Conservation (phyloP, 2,888 invertebrate species). For the Platycnemis pennipes region DNA sequence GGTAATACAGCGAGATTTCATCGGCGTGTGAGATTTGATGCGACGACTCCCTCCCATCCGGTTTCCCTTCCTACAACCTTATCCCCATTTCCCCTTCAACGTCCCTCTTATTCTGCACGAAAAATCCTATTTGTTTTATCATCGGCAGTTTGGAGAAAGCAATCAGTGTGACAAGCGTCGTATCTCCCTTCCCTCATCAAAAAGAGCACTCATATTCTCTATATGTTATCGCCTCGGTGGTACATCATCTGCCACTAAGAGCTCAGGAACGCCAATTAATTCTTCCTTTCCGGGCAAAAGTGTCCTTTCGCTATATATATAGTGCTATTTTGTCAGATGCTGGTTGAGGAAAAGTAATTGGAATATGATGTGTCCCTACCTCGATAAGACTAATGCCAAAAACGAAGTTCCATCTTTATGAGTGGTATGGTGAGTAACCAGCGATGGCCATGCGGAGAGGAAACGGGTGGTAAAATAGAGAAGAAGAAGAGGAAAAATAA, state of each 20-base stretch:
- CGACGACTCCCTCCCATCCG: background rate
- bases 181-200: background rate
- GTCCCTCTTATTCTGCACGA: background rate
- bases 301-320: too few species aligned
- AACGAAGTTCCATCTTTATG: too few species aligned
- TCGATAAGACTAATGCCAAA: too few species aligned
- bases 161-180: background rate
- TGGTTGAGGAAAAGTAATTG: too few species aligned
- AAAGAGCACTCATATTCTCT: background rate
- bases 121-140: background rate
- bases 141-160: background rate
- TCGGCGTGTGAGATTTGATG: constrained; percentile 38
- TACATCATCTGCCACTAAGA: background rate
- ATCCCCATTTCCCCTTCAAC: background rate
- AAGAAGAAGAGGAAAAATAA: too few species aligned
- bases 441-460: too few species aligned
- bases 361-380: too few species aligned
- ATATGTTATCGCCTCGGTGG: background rate
- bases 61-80: background rate
- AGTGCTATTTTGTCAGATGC: too few species aligned
- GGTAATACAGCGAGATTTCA: background rate
- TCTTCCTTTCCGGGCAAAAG: too few species aligned
- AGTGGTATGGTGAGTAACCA: too few species aligned
- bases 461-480: too few species aligned
- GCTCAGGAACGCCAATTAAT: background rate